phyloP scores from a whole-genome alignment of 2,888 invertebrate species.

The Campoplex nolae region DNA sequence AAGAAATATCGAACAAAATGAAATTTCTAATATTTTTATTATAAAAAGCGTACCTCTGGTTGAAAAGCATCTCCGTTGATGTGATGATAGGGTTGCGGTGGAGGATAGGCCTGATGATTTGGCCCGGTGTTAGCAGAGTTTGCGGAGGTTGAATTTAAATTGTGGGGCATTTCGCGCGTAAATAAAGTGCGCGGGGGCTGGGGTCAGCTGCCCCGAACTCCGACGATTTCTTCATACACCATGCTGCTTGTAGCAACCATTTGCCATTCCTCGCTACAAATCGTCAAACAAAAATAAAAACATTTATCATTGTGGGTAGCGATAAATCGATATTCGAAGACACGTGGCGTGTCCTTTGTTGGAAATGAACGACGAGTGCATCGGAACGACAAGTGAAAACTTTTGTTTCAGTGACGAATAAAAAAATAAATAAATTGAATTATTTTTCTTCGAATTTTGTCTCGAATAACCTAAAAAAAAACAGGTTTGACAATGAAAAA shows the following conservation, averaged over 20 bases:
- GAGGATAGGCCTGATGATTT: slow-evolving; percentile 81
- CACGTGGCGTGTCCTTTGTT: background rate
- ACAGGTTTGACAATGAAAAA: background rate
- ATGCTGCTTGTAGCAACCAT: slow-evolving; percentile 83
- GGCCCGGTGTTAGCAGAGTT: slow-evolving; percentile 81
- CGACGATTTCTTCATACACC: slow-evolving; percentile 85
- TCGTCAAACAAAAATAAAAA: slow-evolving; percentile 26
- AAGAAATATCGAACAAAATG: background rate
- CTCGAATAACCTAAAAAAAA: background rate
- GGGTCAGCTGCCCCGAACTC: slow-evolving; percentile 85
- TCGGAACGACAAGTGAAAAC: background rate
- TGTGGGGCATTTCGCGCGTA: slow-evolving; percentile 83
- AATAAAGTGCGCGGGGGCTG: slow-evolving; percentile 84
- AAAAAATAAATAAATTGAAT: too few species aligned
- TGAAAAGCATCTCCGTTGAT: slow-evolving; percentile 81
- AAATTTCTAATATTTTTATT: background rate
- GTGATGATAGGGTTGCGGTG: slow-evolving; percentile 77
- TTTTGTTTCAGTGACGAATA: too few species aligned
- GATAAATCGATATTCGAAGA: slow-evolving; percentile 13
- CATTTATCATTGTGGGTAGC: background rate
- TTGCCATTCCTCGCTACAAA: slow-evolving; percentile 78
- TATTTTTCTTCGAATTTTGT: background rate
- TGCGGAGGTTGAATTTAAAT: slow-evolving; percentile 82
- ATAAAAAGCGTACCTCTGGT: slow-evolving; percentile 81
- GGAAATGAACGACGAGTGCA: background rate